Evolutionary conservation across 1,140 invertebrate genomes (phyloP), one percentile per base, ranked within the genome.

Genomic region (Achatina immaculata): DNA sequence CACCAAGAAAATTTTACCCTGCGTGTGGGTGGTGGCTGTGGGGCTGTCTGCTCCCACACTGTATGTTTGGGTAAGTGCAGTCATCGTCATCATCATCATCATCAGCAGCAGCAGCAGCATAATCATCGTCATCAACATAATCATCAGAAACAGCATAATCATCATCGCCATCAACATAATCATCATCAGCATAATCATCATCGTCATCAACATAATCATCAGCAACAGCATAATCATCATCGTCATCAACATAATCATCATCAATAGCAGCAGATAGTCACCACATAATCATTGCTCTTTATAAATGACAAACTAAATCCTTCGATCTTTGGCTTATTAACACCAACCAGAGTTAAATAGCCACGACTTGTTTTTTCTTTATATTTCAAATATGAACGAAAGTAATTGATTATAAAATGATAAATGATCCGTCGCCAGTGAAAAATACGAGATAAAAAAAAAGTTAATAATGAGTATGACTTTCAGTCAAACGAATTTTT

Each of bases 1-100:
- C 86, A 94, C 94, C 0, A 93, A 93, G 83, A 93, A 92, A 83
- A 94, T 95, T 62, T 93, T 95, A 65, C 86, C 93, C n/a, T 86
- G 92, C 36, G 94, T 93, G 6, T 95, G 95, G 95, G 82, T 93
- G 0, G 83, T 93, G 1, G 93, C 95, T 1, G 62, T 86, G 31
- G 43, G 86, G 0, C 74, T 90, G 1, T 89, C 89, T 0, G 81
- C 85, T n/a, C 89, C 90, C 4, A 83, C 86, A 91, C 89, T 94
- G 24, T 91, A 91, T 73, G 90, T 94, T 19, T 93, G 84, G 85
- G 88, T 89, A 78, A 82, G 86, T 83, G 36, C 62, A 21, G 9
- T 31, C 14, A 24, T 74, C 51, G 24, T 75, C 58, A 43, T 42
- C 43, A 66, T 65, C 55, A 14, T 77, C 11, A 42, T 45, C 62